These are phyloP conservation scores for Tuberolachnus salignus DNA, from an alignment of 2,888 invertebrate genomes.

Conservation along the genomic window DNA sequence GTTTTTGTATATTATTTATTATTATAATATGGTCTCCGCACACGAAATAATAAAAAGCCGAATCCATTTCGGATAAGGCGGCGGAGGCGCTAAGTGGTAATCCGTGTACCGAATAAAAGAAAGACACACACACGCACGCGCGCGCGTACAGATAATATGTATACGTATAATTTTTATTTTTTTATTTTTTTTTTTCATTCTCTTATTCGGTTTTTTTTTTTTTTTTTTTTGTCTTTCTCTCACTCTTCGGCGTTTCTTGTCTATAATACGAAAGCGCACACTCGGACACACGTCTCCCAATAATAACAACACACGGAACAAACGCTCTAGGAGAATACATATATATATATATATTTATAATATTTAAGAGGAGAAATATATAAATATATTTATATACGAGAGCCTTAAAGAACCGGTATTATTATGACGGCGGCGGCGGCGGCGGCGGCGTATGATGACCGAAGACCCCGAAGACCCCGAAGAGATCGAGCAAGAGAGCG, in stretches of 20 bases:
- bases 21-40: too few relatives aligned
- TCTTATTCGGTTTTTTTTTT: not conserved
- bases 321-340: slow-evolving; percentile 52
- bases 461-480: too few relatives aligned
- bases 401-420: slow-evolving; percentile 56
- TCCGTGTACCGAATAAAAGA: slow-evolving; percentile 55
- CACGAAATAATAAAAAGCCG: slow-evolving; percentile 45
- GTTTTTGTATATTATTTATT: too few relatives aligned
- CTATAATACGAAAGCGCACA: slow-evolving; percentile 12
- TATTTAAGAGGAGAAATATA: not conserved
- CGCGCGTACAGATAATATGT: slow-evolving; percentile 12
- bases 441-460: too few relatives aligned
- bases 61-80: slow-evolving; percentile 51
- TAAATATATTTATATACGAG: too few relatives aligned
- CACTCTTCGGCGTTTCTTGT: too few relatives aligned
- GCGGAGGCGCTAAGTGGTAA: slow-evolving; percentile 52
- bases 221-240: slow-evolving; percentile 33
- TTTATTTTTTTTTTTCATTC: slow-evolving; percentile 36
- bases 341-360: not conserved
- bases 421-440: slow-evolving; percentile 31
- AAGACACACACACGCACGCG: not conserved
- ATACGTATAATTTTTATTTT: slow-evolving; percentile 1
- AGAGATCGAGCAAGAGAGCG: too few relatives aligned
- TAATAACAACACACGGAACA: slow-evolving; percentile 36
- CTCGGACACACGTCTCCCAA: slow-evolving; percentile 53